Percentiles rank a stretch among this genome's conserved stretches.
phyloP scores from a whole-genome alignment of 2,797 vertebrate species.

The Euphonia xanthogaster region DNA sequence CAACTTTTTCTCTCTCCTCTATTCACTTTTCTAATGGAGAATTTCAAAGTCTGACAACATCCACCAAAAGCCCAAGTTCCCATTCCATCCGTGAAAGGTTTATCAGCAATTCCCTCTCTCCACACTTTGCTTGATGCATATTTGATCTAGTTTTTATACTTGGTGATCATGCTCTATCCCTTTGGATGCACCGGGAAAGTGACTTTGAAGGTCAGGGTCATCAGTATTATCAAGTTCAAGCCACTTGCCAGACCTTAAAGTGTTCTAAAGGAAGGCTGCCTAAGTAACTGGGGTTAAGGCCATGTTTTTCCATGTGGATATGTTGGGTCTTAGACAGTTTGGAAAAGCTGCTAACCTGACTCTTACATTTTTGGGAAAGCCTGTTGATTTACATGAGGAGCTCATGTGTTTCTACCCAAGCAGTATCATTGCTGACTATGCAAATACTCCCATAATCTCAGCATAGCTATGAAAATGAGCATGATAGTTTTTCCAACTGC shows the following conservation, averaged over 20 bases:
- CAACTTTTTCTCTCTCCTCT: background rate
- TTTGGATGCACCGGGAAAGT: background rate
- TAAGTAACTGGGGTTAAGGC: background rate
- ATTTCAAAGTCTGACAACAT: background rate
- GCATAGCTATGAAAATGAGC: background rate
- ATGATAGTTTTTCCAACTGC: background rate
- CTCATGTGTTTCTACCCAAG: background rate
- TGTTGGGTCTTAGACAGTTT: background rate
- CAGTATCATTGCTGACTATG: background rate
- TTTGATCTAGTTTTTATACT: background rate
- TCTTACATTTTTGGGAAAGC: background rate
- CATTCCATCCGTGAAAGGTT: background rate
- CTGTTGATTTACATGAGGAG: background rate
- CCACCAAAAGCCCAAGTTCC: background rate
- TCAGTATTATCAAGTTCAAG: background rate
- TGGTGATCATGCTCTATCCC: background rate
- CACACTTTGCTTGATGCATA: background rate
- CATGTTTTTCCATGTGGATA: background rate
- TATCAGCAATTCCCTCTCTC: background rate
- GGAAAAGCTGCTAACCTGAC: background rate
- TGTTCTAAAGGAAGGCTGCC: background rate
- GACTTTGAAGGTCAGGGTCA: background rate
- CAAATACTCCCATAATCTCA: background rate
- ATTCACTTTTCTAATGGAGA: background rate
- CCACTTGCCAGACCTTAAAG: background rate